Evolutionary conservation across 2,797 vertebrate genomes (phyloP).

Genomic region (Decapterus maruadsi): DNA sequence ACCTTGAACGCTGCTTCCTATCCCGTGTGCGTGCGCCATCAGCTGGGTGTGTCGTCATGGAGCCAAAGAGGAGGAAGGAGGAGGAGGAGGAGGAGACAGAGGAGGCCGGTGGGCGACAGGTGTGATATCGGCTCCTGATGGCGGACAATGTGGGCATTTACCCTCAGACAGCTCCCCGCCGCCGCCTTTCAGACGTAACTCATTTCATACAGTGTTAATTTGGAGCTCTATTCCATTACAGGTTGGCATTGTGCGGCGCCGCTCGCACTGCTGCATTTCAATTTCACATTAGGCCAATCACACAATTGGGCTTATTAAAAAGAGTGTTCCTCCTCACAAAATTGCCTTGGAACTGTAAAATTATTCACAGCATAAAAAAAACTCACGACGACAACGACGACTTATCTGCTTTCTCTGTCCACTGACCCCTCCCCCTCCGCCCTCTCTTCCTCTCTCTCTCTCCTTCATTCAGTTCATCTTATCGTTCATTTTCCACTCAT

Average conservation of each 20-base stretch:
- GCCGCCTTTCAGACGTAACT: conserved; percentile 73
- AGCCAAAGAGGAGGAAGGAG: neutral
- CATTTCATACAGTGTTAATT: conserved; percentile 83
- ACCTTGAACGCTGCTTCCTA: neutral
- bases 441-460: conserved; percentile 11
- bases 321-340: conserved; percentile 74
- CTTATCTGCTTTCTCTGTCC: conserved; percentile 74
- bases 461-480: conserved; percentile 79
- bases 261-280: conserved; percentile 82
- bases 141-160: conserved; percentile 63
- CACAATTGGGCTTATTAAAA: conserved; percentile 83
- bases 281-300: conserved; percentile 85
- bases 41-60: conserved; percentile 16
- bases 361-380: conserved; percentile 78
- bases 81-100: conserved; percentile 39
- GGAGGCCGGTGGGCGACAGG: conserved; percentile 47
- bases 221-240: conserved; percentile 75
- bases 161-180: conserved; percentile 50
- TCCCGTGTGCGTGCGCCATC: neutral
- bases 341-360: conserved; percentile 80
- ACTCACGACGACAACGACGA: conserved; percentile 51
- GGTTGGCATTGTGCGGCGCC: conserved; percentile 68
- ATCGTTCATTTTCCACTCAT: conserved; percentile 79
- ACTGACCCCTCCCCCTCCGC: conserved; percentile 20
- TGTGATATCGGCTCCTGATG: conserved; percentile 65